Conservation (phyloP, 2,113 vertebrate species). For the Campylomormyrus tamandua region DNA sequence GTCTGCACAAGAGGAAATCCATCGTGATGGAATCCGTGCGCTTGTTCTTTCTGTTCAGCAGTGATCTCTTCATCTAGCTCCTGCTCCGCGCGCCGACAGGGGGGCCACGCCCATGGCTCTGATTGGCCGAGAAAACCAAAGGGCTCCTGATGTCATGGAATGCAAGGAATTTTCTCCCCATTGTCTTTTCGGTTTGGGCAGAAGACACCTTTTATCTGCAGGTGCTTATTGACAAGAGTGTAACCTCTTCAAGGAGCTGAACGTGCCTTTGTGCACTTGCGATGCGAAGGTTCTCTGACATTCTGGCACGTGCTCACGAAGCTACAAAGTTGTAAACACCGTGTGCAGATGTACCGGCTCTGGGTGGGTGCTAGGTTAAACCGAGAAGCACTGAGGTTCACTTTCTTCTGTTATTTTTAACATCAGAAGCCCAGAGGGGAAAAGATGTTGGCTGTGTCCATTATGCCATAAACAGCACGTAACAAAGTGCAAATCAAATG, state of each 20-base stretch:
- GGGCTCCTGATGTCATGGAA: background rate
- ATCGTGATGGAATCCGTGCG: background rate
- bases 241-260: background rate
- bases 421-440: background rate
- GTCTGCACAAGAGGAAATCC: background rate
- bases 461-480: conserved; percentile 8
- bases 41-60: background rate
- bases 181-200: background rate
- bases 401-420: background rate
- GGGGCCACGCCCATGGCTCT: background rate
- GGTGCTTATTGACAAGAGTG: background rate
- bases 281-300: background rate
- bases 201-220: background rate
- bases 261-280: background rate
- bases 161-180: background rate
- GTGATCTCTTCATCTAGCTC: background rate
- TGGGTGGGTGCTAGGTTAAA: background rate
- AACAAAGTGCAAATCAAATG: conserved; percentile 33
- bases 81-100: background rate
- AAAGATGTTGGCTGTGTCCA: conserved; percentile 15
- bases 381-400: background rate
- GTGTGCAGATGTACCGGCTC: background rate
- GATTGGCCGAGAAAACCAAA: background rate
- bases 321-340: background rate
- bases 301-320: background rate